Base-by-base conservation (phyloP, 1,140 invertebrate genomes). In the Berghia stephanieae region DNA sequence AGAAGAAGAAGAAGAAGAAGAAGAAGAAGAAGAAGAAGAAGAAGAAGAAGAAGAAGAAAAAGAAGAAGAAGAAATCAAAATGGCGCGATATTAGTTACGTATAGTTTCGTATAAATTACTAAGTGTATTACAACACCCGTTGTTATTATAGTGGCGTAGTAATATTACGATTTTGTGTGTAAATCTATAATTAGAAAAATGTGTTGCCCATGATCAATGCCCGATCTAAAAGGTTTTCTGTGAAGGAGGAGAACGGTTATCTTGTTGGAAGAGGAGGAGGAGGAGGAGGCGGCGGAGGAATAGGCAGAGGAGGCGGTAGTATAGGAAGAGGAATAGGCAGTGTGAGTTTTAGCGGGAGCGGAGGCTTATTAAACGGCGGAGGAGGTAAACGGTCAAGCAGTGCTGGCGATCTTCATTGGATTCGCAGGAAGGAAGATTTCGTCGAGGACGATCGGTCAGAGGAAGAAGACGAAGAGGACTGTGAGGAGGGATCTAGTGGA, bases 401-500 rank as follows among this genome's bases (percentile, higher is more conserved):
- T n/a, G 6, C 27, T n/a, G n/a, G n/a, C 24, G 24, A 2, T 57
- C n/a, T 24, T 5, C 24, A 57, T 31, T 57, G 8, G 24, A n/a
- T 57, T n/a, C n/a, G n/a, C n/a, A n/a, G n/a, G n/a, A n/a, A n/a
- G 40, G 27, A 43, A 66, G 3, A 38, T 5, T 24, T 34, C 36
- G 40, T 24, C 42, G 38, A 63, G 38, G 40, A 38, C 18, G 40
- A 78, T 3, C 52, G 74, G 13, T 31, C 36, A n/a, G 34, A 79
- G 72, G 38, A 76, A 34, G 55, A 75, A 36, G 69, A 68, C n/a
- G 71, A 78, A 49, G 40, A 21, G 31, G 74, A 76, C n/a, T n/a
- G n/a, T n/a, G n/a, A n/a, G n/a, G n/a, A 21, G 36, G 24, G 74
- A 66, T 34, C 24, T 36, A 76, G 38, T 34, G 43, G 55, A 68